A percentile compares a stretch with the other conserved stretches of the same genome.
phyloP scores from a whole-genome alignment of 2,113 vertebrate genomes.

The Tichodroma muraria region DNA sequence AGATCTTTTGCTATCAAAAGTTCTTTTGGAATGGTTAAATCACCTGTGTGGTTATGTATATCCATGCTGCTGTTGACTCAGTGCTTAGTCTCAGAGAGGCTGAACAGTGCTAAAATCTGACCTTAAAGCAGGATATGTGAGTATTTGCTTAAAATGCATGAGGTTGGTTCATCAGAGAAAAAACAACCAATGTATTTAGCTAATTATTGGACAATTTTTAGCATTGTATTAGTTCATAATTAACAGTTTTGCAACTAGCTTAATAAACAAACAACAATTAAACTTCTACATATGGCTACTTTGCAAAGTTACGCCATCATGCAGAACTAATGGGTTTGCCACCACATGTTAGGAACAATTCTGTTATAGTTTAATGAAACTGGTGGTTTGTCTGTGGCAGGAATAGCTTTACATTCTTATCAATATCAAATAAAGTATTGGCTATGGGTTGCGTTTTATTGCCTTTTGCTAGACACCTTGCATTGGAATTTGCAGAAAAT shows the following conservation, averaged over 20 bases:
- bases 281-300: slow-evolving; percentile 11
- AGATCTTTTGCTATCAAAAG: background rate
- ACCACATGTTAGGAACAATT: background rate
- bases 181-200: background rate
- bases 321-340: background rate
- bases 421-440: background rate
- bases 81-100: background rate
- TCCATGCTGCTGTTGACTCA: background rate
- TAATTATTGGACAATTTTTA: background rate
- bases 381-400: background rate
- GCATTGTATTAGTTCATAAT: background rate
- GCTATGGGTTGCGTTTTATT: background rate
- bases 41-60: background rate
- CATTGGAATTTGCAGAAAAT: background rate
- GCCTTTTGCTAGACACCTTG: background rate
- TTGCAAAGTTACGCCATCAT: background rate
- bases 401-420: background rate
- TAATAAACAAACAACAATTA: slow-evolving; percentile 46
- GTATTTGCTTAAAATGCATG: background rate
- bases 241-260: background rate
- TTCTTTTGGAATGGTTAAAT: background rate
- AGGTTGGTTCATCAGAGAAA: background rate
- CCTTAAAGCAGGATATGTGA: background rate
- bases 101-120: background rate
- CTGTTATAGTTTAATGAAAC: background rate